phyloP scores from a whole-genome alignment of 2,888 invertebrate genomes.

The Reticulitermes lucifugus region DNA sequence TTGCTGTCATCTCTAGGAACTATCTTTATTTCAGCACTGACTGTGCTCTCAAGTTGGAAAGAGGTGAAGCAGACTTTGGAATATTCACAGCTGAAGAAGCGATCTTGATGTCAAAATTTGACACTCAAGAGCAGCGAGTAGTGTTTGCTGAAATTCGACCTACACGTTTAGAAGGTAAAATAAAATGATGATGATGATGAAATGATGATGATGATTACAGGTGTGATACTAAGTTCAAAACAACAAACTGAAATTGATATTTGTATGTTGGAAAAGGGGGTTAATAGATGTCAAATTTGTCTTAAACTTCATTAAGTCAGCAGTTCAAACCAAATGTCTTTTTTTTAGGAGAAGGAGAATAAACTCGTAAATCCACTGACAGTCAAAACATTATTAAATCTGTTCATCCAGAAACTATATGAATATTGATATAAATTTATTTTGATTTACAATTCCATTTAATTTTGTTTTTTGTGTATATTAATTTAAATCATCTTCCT shows the following conservation, averaged over 20 bases:
- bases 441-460: neutral
- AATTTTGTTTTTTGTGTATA: neutral
- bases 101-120: constrained; percentile 64
- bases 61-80: constrained; percentile 70
- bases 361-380: neutral
- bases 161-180: neutral
- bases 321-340: too few species aligned
- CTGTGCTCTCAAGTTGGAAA: constrained; percentile 69
- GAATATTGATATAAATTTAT: too few species aligned
- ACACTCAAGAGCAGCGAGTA: constrained; percentile 52
- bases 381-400: neutral
- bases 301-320: too few species aligned
- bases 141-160: neutral
- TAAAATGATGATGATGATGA: too few species aligned
- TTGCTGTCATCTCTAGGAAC: neutral
- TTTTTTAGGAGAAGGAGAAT: too few species aligned
- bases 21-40: constrained; percentile 66
- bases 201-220: too few species aligned
- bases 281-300: too few species aligned
- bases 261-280: too few species aligned
- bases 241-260: too few species aligned
- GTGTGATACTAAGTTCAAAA: too few species aligned
- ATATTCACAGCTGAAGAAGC: constrained; percentile 73
- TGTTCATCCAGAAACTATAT: too few species aligned
- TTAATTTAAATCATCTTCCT: neutral